phyloP scores from a whole-genome alignment of 2,797 vertebrate species.

The Odontamblyopus rebecca region DNA sequence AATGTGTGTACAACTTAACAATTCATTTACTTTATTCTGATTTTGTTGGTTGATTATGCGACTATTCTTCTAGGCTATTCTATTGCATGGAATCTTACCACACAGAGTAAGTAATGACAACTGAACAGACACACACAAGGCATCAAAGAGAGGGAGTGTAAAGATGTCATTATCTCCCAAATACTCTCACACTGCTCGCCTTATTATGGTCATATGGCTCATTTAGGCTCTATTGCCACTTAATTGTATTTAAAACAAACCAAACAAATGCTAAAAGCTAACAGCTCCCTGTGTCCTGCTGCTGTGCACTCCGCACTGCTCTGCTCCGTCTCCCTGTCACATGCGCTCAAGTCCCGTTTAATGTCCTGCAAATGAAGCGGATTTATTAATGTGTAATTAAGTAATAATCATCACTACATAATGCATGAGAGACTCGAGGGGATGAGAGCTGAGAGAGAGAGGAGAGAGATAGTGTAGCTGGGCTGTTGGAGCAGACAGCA shows the following conservation, averaged over 20 bases:
- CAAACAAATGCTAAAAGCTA: conserved; percentile 59
- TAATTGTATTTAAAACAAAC: conserved; percentile 63
- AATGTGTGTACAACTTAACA: neutral
- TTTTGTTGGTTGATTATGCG: neutral
- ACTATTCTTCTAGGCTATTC: neutral
- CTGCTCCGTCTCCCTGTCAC: conserved; percentile 70
- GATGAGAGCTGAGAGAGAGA: conserved; percentile 59
- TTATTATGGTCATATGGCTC: conserved; percentile 53
- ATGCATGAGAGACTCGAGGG: conserved; percentile 83
- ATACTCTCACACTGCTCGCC: conserved; percentile 27
- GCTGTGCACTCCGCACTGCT: conserved; percentile 34
- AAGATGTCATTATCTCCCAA: conserved; percentile 56
- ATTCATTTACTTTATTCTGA: neutral
- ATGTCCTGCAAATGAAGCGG: conserved; percentile 86
- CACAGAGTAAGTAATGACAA: no score
- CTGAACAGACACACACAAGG: neutral
- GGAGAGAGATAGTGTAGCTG: conserved; percentile 60
- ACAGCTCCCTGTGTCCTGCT: conserved; percentile 31
- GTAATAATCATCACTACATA: conserved; percentile 87
- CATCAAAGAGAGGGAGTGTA: conserved; percentile 37
- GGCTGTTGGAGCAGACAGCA: conserved; percentile 58
- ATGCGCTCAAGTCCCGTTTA: conserved; percentile 79
- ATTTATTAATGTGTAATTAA: conserved; percentile 89
- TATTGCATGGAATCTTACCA: neutral
- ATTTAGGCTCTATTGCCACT: conserved; percentile 54